Percentiles rank a stretch among this genome's conserved stretches.
These are phyloP conservation scores for Leptinotarsa lineolata DNA, from an alignment of 1,140 invertebrate genomes.

Conservation along the genomic window DNA sequence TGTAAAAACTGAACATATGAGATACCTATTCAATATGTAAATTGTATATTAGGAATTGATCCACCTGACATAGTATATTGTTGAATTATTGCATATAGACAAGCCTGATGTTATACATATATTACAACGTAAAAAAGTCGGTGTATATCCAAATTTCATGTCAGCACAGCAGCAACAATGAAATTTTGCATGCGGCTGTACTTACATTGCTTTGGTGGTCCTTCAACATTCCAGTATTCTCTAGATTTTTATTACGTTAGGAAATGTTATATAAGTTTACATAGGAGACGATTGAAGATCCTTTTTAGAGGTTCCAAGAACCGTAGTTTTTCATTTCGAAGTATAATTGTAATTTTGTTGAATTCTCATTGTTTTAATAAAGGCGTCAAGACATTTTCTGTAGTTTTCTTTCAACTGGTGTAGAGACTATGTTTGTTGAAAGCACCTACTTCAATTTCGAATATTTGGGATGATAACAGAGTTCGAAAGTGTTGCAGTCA, in stretches of 20 bases:
- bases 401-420: too few relatives aligned
- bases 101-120: conserved; percentile 2
- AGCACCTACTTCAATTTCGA: too few relatives aligned
- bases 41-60: conserved; percentile 9
- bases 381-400: background rate
- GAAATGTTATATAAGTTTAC: background rate
- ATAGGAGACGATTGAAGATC: background rate
- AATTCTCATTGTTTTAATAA: conserved; percentile 1
- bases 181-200: too few relatives aligned
- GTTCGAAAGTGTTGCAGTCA: too few relatives aligned
- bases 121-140: background rate
- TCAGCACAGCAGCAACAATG: background rate
- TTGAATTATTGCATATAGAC: conserved; percentile 2
- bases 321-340: background rate
- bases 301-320: background rate
- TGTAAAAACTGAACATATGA: background rate
- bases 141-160: background rate
- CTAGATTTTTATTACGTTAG: conserved; percentile 3
- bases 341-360: conserved; percentile 4
- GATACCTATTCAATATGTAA: background rate
- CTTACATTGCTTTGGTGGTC: background rate
- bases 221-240: background rate
- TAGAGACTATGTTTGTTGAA: too few relatives aligned
- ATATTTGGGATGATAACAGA: too few relatives aligned
- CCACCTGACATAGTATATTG: conserved; percentile 1